Evolutionary conservation across 2,888 invertebrate species (phyloP).

Genomic region (Pandemis cinnamomeana): DNA sequence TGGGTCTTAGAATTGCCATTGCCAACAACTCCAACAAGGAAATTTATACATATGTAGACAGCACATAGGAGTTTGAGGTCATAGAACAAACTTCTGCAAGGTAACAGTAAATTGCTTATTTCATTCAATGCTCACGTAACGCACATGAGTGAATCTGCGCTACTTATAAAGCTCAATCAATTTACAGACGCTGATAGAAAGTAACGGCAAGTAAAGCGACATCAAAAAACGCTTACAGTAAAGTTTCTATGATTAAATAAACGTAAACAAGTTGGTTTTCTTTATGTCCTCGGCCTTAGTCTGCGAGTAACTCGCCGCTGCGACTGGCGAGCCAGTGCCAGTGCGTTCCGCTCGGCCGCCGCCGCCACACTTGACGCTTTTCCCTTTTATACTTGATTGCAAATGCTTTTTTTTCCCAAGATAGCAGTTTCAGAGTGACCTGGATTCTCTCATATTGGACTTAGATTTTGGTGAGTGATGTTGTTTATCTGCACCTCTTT

Average conservation of each 20-base stretch:
- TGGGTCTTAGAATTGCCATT: neutral
- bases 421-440: slow-evolving; percentile 24
- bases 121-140: neutral
- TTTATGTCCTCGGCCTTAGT: slow-evolving; percentile 28
- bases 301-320: neutral
- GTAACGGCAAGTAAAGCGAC: neutral
- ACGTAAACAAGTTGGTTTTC: slow-evolving; percentile 23
- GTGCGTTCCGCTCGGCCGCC: slow-evolving; percentile 65
- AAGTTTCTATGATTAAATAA: slow-evolving; percentile 23
- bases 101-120: neutral
- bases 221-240: slow-evolving; percentile 24
- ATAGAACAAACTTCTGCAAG: neutral
- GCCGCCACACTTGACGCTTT: slow-evolving; percentile 51
- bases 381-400: slow-evolving; percentile 33
- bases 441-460: slow-evolving; percentile 24
- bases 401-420: slow-evolving; percentile 34
- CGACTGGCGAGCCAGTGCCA: slow-evolving; percentile 52
- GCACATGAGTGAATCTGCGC: neutral
- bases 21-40: neutral
- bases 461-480: slow-evolving; percentile 26
- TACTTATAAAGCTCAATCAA: neutral
- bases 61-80: neutral
- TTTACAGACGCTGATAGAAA: neutral
- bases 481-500: neutral
- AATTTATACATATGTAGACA: neutral